Percentiles rank a stretch among this genome's conserved stretches.
These are phyloP conservation scores for Drosophila sordidula DNA, from an alignment of 2,888 invertebrate species.

Conservation along the genomic window DNA sequence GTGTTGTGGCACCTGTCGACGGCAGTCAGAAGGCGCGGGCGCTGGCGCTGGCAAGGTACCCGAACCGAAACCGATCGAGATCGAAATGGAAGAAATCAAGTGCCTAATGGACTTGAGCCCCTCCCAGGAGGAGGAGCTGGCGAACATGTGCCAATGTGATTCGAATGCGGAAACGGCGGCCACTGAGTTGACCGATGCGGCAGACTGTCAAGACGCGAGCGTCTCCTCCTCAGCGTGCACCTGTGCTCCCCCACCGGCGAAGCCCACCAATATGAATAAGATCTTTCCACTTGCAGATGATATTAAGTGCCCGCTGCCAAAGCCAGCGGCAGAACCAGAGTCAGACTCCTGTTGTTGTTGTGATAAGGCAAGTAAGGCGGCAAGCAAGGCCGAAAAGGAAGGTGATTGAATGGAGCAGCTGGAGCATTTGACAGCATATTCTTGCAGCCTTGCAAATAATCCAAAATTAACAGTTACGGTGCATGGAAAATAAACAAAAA, in stretches of 20 bases:
- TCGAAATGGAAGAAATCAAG: slow-evolving; percentile 8
- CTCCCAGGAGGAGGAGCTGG: slow-evolving; percentile 1
- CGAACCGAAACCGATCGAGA: slow-evolving; percentile 11
- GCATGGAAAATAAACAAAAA: background rate
- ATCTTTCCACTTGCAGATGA: slow-evolving; percentile 22
- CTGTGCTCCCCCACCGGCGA: too few species aligned
- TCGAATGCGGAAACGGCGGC: background rate
- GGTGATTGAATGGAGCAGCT: slow-evolving; percentile 8
- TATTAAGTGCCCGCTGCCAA: background rate
- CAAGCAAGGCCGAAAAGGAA: background rate
- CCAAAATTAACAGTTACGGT: slow-evolving; percentile 10
- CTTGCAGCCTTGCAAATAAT: background rate
- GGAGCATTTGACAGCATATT: background rate
- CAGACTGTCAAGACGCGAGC: too few species aligned
- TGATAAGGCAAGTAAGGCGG: background rate
- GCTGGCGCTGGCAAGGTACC: background rate
- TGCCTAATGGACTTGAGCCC: slow-evolving; percentile 5
- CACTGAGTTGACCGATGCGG: too few species aligned
- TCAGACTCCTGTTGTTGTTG: slow-evolving; percentile 4
- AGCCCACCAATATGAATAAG: slow-evolving; percentile 5
- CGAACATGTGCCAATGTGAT: background rate
- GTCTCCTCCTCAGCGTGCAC: too few species aligned
- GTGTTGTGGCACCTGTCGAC: background rate
- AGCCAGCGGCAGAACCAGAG: background rate
- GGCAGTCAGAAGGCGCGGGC: too few species aligned